Percentiles rank a stretch among this genome's conserved stretches.
These are phyloP conservation scores for Chaetoderma sp. DNA, from an alignment of 2,888 invertebrate species.

Conservation along the genomic window DNA sequence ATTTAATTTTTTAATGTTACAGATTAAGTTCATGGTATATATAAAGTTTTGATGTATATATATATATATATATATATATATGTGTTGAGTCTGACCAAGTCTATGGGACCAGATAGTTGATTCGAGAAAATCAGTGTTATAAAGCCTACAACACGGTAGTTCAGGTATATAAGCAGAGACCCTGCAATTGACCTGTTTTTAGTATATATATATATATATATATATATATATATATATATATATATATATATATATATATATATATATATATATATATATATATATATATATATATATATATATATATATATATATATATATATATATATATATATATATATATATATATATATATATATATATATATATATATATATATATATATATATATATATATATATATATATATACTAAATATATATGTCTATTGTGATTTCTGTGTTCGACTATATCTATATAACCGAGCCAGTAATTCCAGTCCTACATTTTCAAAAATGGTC, in stretches of 20 bases:
- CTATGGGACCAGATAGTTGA: no score
- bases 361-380: background rate
- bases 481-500: no score
- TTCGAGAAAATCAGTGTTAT: no score
- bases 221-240: background rate
- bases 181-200: no score
- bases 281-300: background rate
- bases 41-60: no score
- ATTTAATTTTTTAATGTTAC: no score
- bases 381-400: background rate
- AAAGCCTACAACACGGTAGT: no score
- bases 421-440: background rate
- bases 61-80: background rate
- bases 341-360: background rate
- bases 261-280: background rate
- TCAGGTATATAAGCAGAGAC: no score
- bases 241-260: background rate
- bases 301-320: background rate
- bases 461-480: no score
- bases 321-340: background rate
- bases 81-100: no score
- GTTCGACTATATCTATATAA: conserved; percentile 1
- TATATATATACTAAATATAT: background rate
- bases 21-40: no score
- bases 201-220: conserved; percentile 3